Evolutionary conservation across 2,888 invertebrate genomes (phyloP), one percentile per base, ranked within the genome.

Genomic region (Crocallis elinguaria): DNA sequence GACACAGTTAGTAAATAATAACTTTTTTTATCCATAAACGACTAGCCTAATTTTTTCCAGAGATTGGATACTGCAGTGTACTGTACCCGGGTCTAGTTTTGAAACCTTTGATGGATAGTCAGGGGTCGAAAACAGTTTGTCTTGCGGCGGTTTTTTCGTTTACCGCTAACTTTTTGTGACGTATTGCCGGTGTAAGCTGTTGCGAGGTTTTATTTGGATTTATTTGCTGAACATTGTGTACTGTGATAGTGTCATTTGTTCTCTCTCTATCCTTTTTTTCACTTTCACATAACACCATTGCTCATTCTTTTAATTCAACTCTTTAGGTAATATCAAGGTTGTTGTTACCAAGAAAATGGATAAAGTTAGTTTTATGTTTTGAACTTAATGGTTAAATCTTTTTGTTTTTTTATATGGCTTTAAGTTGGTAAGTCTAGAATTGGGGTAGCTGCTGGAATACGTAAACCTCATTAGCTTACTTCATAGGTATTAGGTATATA

Each of bases 61-160:
- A 32, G 37, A 0, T 7, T 0, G 2, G 6, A 12, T 5, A 39
- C 55, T 46, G 49, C 23, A 19, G 14, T 27, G 25, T 16, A 46
- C 23, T 16, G 33, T 25, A 73, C 60, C 66, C 53, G 69, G 70
- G 73, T 73, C 79, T 78, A 84, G 83, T 84, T 88, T 84, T 80
- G 76, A 82, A 79, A 73, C 76, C 68, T 74, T 80, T 87, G 88
- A 88, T 87, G 79, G 84, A 88, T 88, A 74, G 78, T 75, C 52
- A 57, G 63, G 69, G 77, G 77, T 76, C 75, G 74, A 69, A 67
- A 64, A 64, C 67, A 73, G 75, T 77, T 78, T 78, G 77, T 75
- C 69, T 77, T 65, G 67, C 45, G 71, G 67, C 63, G 57, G 38
- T 44, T 66, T 67, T 71, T 68, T 62, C 66, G 67, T 66, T 70